phyloP scores from a whole-genome alignment of 1,140 invertebrate species.

The Linepithema humile region DNA sequence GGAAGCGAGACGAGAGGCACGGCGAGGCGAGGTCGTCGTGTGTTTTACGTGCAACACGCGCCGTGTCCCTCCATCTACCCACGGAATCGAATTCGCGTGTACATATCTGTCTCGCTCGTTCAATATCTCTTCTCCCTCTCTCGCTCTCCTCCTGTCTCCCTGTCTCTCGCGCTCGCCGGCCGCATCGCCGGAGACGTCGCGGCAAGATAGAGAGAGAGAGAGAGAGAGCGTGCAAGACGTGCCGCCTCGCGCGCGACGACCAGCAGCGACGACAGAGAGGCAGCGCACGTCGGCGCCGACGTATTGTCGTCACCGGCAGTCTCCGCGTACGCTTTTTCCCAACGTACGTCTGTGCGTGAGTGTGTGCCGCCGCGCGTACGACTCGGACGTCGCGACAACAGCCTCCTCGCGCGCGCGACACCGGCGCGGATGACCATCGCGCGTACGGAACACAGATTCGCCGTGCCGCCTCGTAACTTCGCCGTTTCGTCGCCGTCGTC shows the following conservation, averaged over 20 bases:
- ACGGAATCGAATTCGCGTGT: slow-evolving; percentile 61
- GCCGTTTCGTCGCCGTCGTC: neutral
- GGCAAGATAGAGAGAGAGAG: slow-evolving; percentile 23
- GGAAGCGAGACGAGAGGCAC: slow-evolving; percentile 41
- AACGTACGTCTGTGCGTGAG: neutral
- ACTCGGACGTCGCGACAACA: neutral
- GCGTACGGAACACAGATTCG: slow-evolving; percentile 1
- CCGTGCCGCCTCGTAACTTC: neutral
- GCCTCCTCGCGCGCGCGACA: neutral
- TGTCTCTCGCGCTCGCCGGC: slow-evolving; percentile 31
- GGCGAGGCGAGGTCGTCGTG: slow-evolving; percentile 53
- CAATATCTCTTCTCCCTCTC: slow-evolving; percentile 27
- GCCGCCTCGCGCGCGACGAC: neutral
- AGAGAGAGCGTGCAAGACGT: slow-evolving; percentile 33
- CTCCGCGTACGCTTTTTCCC: neutral
- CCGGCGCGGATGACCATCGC: neutral
- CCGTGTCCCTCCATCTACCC: slow-evolving; percentile 31
- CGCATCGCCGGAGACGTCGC: slow-evolving; percentile 33
- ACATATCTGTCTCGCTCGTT: slow-evolving; percentile 42
- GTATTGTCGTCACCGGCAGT: neutral
- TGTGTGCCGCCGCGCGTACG: neutral
- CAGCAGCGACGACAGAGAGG: neutral
- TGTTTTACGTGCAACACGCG: slow-evolving; percentile 42
- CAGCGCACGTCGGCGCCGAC: neutral
- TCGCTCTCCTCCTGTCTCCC: slow-evolving; percentile 39